Conservation (phyloP, 1,140 invertebrate species). For the Trachymyrmex septentrionalis region DNA sequence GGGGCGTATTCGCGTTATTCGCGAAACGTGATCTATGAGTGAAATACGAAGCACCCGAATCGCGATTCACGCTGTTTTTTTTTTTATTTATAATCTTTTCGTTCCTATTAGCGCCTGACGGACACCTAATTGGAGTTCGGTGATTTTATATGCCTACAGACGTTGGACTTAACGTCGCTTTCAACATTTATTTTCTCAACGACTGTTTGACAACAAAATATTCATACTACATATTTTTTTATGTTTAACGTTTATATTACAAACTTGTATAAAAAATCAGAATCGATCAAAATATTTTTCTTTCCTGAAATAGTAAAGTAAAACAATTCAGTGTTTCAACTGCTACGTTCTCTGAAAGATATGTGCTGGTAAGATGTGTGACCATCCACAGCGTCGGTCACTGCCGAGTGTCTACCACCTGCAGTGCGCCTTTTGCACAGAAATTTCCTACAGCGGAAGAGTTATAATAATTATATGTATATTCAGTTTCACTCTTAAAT, state of each 20-base stretch:
- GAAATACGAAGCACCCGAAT: constrained; percentile 23
- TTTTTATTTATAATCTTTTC: constrained; percentile 10
- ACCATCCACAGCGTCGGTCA: background rate
- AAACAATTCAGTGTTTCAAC: background rate
- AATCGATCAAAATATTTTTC: background rate
- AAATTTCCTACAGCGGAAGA: background rate
- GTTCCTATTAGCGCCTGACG: background rate
- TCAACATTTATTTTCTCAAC: background rate
- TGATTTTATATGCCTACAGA: no score
- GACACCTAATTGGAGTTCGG: background rate
- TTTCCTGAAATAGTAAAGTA: constrained; percentile 2
- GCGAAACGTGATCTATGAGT: constrained; percentile 32
- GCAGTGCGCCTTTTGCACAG: background rate
- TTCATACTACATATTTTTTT: background rate
- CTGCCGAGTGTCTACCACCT: background rate
- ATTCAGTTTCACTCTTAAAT: background rate
- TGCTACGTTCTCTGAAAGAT: background rate
- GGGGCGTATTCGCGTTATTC: constrained; percentile 69
- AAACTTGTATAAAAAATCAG: background rate
- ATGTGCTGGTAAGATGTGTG: background rate
- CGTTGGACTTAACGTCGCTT: background rate
- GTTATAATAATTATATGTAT: background rate
- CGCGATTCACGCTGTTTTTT: background rate
- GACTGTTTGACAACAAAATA: background rate
- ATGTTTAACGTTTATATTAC: background rate